Evolutionary conservation across 2,797 vertebrate species (phyloP).

Genomic region (Sparidentex hasta): DNA sequence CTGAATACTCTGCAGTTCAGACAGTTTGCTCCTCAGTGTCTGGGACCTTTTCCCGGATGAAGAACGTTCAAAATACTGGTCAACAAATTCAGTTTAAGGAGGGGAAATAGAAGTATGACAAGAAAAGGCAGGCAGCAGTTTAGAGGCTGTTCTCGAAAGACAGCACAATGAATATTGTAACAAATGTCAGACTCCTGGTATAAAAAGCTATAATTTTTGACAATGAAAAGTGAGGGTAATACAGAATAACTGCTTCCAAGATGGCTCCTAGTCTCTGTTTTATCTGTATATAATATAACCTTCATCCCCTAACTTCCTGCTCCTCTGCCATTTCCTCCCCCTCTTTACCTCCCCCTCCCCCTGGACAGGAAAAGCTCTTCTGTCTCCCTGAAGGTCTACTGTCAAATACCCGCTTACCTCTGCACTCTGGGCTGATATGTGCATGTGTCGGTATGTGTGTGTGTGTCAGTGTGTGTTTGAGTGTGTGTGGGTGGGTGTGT

Average conservation of each 20-base stretch:
- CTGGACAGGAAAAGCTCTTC: conserved; percentile 68
- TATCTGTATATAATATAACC: conserved; percentile 11
- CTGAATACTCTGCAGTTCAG: background rate
- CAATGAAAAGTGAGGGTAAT: background rate
- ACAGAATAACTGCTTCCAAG: conserved; percentile 9
- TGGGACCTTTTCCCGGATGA: background rate
- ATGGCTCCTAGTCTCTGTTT: conserved; percentile 8
- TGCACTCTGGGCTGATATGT: conserved; percentile 63
- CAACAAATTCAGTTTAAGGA: background rate
- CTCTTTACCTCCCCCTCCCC: conserved; percentile 20
- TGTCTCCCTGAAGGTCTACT: conserved; percentile 79
- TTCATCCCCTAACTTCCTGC: conserved; percentile 47
- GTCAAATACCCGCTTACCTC: conserved; percentile 81
- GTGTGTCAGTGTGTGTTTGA: conserved; percentile 35
- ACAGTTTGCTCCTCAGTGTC: background rate
- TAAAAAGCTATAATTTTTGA: background rate
- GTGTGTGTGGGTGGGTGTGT: conserved; percentile 24
- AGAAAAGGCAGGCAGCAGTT: background rate
- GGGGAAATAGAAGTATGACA: background rate
- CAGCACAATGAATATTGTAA: background rate
- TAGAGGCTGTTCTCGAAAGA: background rate
- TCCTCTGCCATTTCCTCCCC: conserved; percentile 41
- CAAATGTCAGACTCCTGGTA: background rate
- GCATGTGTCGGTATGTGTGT: conserved; percentile 22
- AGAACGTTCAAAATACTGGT: background rate